Evolutionary conservation across 2,888 invertebrate genomes (phyloP).

Genomic region (Apoda limacodes): DNA sequence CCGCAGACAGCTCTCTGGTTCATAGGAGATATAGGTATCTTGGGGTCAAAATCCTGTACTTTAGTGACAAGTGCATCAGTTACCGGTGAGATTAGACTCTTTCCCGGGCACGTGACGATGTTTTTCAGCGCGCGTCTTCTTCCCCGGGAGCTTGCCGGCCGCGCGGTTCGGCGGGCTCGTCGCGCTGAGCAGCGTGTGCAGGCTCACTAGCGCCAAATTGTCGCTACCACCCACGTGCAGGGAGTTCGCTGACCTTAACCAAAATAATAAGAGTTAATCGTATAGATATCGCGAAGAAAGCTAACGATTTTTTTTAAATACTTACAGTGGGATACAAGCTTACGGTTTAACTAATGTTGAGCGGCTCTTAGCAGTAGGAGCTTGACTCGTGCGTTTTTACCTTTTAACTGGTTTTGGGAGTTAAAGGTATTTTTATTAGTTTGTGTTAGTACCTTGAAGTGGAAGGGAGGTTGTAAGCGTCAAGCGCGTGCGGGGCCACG

Average conservation of each 20-base stretch:
- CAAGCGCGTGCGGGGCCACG: slow-evolving; percentile 23
- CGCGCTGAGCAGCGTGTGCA: slow-evolving; percentile 54
- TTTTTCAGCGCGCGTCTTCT: slow-evolving; percentile 24
- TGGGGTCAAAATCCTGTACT: neutral
- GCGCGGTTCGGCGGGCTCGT: slow-evolving; percentile 21
- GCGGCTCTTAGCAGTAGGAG: too few relatives aligned
- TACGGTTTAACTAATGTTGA: too few relatives aligned
- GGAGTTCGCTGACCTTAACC: slow-evolving; percentile 49
- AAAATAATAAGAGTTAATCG: too few relatives aligned
- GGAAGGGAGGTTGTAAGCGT: slow-evolving; percentile 46
- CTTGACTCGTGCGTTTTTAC: too few relatives aligned
- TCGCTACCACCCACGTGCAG: slow-evolving; percentile 38
- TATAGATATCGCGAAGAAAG: too few relatives aligned
- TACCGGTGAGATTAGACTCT: slow-evolving; percentile 39
- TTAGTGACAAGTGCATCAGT: neutral
- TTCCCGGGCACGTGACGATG: slow-evolving; percentile 35
- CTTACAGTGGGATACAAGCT: too few relatives aligned
- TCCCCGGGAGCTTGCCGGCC: slow-evolving; percentile 21
- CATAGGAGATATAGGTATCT: neutral
- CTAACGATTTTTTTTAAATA: too few relatives aligned
- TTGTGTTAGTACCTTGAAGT: slow-evolving; percentile 44
- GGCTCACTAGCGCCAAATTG: slow-evolving; percentile 50
- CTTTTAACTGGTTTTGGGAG: too few relatives aligned
- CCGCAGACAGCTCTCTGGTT: neutral
- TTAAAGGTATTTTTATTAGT: too few relatives aligned